Evolutionary conservation across 2,113 vertebrate genomes (phyloP), one percentile per base, ranked within the genome.

Genomic region (Romanogobio albipinnatus): DNA sequence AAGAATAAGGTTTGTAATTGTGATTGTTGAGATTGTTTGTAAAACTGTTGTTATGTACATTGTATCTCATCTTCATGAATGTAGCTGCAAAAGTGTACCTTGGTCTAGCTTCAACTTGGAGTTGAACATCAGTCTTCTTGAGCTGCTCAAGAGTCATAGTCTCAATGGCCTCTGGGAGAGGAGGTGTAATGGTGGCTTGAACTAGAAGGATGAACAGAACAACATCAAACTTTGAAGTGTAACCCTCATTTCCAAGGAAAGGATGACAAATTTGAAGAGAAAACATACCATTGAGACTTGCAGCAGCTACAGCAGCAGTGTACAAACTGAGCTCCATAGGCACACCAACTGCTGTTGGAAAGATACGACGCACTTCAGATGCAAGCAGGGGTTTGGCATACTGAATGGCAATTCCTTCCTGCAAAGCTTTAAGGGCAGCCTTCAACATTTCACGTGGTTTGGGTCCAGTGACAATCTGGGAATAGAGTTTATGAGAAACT

Each of bases 251-350:
- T 56, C 5, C 39, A 7, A 29, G 14, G n/a, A 49, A 45, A 78
- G 53, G 39, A 39, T 13, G 1, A 11, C 5, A 17, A 4, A 26
- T n/a, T n/a, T 0, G 4, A 17, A 36, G 4, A 5, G 81, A 80
- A 78, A 58, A 19, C 91, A 88, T 87, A 96, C 96, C 66, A 0
- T 85, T 87, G 83, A 89, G 2, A 0, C 71, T 74, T 1, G 88
- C 93, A 5, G 84, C 84, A 87, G 90, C 94, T 73, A 96, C 92
- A 11, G 91, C 94, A 39, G 95, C 84, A 0, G 86, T 85, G 91
- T 94, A 94, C 0, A 92, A 71, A 59, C 92, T 86, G 0, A 96
- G 86, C 59, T 96, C 96, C 91, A 97, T 89, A 0, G 96, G 96
- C 61, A 96, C 29, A 11, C 96, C 96, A 0, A 94, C 83, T 84